Conservation (phyloP, 2,888 invertebrate species). For the Notodonta dromedarius region DNA sequence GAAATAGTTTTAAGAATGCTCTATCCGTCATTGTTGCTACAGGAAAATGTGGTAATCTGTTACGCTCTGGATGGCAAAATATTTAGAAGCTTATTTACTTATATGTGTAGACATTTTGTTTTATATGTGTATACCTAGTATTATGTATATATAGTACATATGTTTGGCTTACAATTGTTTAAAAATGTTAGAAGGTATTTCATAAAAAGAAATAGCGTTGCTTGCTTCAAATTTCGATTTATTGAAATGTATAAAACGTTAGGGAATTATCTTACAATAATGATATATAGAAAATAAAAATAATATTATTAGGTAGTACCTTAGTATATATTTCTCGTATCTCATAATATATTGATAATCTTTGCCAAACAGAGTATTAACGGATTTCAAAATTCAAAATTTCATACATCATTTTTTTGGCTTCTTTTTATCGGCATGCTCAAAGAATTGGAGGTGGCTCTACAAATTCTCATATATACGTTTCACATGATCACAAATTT, state of each 20-base stretch:
- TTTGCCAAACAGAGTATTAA: conserved; percentile 74
- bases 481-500: conserved; percentile 12
- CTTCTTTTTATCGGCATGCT: conserved; percentile 73
- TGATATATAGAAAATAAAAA: neutral
- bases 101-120: conserved; percentile 24
- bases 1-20: conserved; percentile 5
- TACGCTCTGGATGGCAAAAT: conserved; percentile 75
- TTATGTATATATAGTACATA: neutral
- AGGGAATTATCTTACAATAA: no score
- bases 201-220: neutral
- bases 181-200: neutral
- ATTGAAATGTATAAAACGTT: neutral
- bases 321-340: conserved; percentile 7
- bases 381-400: conserved; percentile 79
- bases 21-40: conserved; percentile 56
- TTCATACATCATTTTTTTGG: conserved; percentile 62
- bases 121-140: conserved; percentile 2
- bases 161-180: neutral
- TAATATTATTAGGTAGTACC: neutral
- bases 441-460: conserved; percentile 77
- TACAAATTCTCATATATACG: conserved; percentile 25
- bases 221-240: neutral
- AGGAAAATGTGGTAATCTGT: conserved; percentile 64
- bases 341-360: conserved; percentile 10
- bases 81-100: conserved; percentile 20